phyloP scores from a whole-genome alignment of 1,140 invertebrate species.

The Oedothorax gibbosus region DNA sequence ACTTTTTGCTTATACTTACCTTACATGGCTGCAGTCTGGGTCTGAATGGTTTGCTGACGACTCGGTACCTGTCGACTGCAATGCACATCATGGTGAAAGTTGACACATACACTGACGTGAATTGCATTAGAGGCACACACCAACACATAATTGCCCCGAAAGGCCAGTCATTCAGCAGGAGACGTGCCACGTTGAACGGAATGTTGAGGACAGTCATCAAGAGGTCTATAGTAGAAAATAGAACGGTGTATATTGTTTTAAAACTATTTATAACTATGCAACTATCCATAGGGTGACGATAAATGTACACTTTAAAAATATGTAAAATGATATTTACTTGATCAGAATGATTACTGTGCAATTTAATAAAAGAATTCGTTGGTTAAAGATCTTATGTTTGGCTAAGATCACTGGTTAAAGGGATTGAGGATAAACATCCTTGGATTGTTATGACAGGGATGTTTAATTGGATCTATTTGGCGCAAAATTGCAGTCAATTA shows the following conservation, averaged over 20 bases:
- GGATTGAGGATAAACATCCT: too few species aligned
- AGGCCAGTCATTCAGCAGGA: slow-evolving; percentile 68
- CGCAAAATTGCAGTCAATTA: too few species aligned
- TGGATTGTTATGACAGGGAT: too few species aligned
- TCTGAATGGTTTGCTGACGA: slow-evolving; percentile 71
- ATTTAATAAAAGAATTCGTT: too few species aligned
- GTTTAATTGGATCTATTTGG: too few species aligned
- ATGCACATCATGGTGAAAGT: slow-evolving; percentile 73
- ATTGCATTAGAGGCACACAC: slow-evolving; percentile 71
- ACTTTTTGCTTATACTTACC: neutral
- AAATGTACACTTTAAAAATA: too few species aligned
- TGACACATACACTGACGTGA: slow-evolving; percentile 72
- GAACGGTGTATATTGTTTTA: slow-evolving; percentile 81
- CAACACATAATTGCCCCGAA: slow-evolving; percentile 71
- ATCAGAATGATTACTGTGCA: too few species aligned
- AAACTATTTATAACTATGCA: slow-evolving; percentile 65
- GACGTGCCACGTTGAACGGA: slow-evolving; percentile 75
- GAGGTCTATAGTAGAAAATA: slow-evolving; percentile 77
- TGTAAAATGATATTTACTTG: too few species aligned
- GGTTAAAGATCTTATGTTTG: too few species aligned
- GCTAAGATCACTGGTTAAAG: too few species aligned
- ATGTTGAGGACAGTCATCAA: slow-evolving; percentile 86
- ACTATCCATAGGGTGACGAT: slow-evolving; percentile 61
- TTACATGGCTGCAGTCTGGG: slow-evolving; percentile 67
- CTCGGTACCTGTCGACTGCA: slow-evolving; percentile 71